Evolutionary conservation across 2,113 vertebrate genomes (phyloP).

Genomic region (Oncorhynchus gorbuscha): DNA sequence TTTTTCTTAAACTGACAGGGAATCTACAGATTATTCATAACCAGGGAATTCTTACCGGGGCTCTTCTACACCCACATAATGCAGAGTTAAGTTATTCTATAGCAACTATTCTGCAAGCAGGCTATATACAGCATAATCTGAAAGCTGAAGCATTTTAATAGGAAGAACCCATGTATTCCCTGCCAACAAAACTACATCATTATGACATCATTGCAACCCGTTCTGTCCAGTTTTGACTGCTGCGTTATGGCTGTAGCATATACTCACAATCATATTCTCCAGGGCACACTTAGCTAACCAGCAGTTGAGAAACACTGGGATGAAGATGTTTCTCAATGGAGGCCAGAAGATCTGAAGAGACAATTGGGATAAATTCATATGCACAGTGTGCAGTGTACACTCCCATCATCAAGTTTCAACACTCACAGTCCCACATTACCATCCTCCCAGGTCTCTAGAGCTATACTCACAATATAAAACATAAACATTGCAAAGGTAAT

Average conservation of each 20-base stretch:
- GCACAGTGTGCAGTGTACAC: neutral
- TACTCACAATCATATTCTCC: slow-evolving; percentile 98
- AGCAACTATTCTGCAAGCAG: too few species aligned
- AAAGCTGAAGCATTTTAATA: too few species aligned
- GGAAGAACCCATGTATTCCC: too few species aligned
- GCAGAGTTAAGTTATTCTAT: too few species aligned
- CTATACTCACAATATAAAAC: neutral
- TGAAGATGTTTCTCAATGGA: slow-evolving; percentile 87
- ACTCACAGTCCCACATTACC: too few species aligned
- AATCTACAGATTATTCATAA: neutral
- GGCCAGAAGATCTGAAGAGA: slow-evolving; percentile 86
- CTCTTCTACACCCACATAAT: neutral
- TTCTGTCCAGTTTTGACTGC: too few species aligned
- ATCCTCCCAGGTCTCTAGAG: too few species aligned
- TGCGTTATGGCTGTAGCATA: neutral
- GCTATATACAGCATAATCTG: too few species aligned
- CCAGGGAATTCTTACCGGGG: too few species aligned
- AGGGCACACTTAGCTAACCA: slow-evolving; percentile 95
- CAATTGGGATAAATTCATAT: too few species aligned
- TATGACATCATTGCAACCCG: neutral
- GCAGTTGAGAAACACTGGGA: slow-evolving; percentile 96
- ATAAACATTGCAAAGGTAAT: neutral
- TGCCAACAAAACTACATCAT: neutral
- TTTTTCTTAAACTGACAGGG: slow-evolving; percentile 7
- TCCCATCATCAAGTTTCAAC: too few species aligned